Evolutionary conservation across 2,888 invertebrate genomes (phyloP), one percentile per base, ranked within the genome.

Genomic region (Drosophila kambysellisi): DNA sequence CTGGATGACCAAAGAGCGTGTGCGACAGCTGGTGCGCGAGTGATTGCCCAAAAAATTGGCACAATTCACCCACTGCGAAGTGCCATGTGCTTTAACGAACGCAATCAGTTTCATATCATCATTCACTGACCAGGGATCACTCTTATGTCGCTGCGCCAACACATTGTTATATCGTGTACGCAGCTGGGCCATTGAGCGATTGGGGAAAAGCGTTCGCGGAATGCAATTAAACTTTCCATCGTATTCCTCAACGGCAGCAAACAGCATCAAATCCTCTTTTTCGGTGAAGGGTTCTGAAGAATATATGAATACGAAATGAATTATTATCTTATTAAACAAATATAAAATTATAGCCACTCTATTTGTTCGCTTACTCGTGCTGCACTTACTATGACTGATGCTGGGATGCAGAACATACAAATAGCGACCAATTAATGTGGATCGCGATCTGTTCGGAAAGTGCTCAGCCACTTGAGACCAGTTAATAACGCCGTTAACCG

Each of bases 401-500:
- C 78, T 78, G 1, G 93, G 92, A 79, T 91, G 89, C 7, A 93
- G 73, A 4, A 86, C 82, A 62, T 91, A 91, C 39, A 89, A 81
- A 82, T 94, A 95, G 74, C 95, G 94, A 66, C 95, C 94, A 81
- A 96, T 96, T 15, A 96, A 92, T 91, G 96, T 96, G 4, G 94
- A 93, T 89, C 95, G 95, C 0, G 95, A 95, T 75, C 95, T 94
- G 70, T 95, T 94, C 12, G 94, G 94, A 92, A 97, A 95, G 58
- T 95, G 94, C 32, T 94, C 94, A 1, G 95, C 94, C 9, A 97
- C 95, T 89, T 95, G 95, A 4, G 95, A 94, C 97, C 97, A 98
- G 1, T 96, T 96, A 74, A 97, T 96, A 53, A 94, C 95, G 69
- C 95, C 94, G 25, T 96, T 96, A 64, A 95, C 94, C 74, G 94